Evolutionary conservation across 2,113 vertebrate genomes (phyloP).

Genomic region (Nothocercus julius): DNA sequence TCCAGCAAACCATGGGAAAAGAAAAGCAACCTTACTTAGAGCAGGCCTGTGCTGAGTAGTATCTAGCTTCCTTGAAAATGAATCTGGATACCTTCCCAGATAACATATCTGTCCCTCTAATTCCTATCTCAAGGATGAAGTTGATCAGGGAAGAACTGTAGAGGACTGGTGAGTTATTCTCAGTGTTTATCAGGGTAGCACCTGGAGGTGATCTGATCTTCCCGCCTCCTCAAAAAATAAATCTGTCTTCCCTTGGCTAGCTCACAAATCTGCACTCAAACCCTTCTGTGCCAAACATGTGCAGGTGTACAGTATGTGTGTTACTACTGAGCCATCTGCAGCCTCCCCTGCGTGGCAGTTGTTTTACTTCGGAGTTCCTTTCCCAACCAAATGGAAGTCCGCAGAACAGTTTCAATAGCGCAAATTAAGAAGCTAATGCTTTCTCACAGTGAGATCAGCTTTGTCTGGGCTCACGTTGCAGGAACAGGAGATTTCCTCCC

Average conservation of each 20-base stretch:
- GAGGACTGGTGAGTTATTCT: constrained; percentile 35
- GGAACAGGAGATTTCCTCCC: constrained; percentile 40
- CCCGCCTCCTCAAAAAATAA: constrained; percentile 63
- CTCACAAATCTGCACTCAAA: constrained; percentile 53
- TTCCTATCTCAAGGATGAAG: constrained; percentile 7
- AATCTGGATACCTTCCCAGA: constrained; percentile 46
- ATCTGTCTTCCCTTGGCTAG: constrained; percentile 48
- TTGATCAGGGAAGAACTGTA: constrained; percentile 11
- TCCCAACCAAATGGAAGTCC: constrained; percentile 60
- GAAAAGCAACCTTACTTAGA: neutral
- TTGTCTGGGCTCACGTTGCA: constrained; percentile 55
- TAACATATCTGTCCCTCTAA: constrained; percentile 14
- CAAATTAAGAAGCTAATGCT: constrained; percentile 62
- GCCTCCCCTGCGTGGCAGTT: constrained; percentile 20
- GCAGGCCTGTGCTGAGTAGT: neutral
- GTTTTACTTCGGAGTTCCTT: constrained; percentile 36
- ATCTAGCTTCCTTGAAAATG: constrained; percentile 26
- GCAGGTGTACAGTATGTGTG: constrained; percentile 44
- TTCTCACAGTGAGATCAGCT: constrained; percentile 55
- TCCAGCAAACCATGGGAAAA: accelerated
- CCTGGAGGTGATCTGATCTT: constrained; percentile 66
- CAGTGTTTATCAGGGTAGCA: constrained; percentile 39
- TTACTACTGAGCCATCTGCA: constrained; percentile 52
- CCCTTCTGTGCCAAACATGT: constrained; percentile 56
- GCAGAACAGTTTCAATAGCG: constrained; percentile 23